Evolutionary conservation across 2,888 invertebrate genomes (phyloP).

Genomic region (Drosophila histrio): DNA sequence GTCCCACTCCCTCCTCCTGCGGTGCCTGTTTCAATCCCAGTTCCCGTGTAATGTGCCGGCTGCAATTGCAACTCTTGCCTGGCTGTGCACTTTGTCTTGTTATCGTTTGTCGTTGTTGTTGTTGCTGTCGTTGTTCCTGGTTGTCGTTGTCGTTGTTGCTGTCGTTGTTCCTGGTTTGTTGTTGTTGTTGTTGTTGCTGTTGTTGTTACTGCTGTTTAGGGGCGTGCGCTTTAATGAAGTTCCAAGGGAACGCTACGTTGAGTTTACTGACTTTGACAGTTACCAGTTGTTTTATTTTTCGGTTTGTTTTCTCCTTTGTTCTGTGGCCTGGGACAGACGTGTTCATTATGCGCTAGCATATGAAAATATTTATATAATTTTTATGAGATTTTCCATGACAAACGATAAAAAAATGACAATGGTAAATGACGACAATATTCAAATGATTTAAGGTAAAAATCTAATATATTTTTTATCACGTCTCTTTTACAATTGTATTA

Average conservation of each 20-base stretch:
- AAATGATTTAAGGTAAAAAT: neutral
- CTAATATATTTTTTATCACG: neutral
- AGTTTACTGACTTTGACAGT: slow-evolving; percentile 65
- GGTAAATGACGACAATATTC: neutral
- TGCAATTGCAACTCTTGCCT: slow-evolving; percentile 65
- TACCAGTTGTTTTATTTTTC: slow-evolving; percentile 46
- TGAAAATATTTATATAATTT: slow-evolving; percentile 49
- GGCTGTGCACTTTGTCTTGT: slow-evolving; percentile 45
- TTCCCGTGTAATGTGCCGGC: slow-evolving; percentile 44
- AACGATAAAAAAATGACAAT: neutral
- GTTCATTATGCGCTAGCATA: slow-evolving; percentile 4
- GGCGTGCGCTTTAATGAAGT: slow-evolving; percentile 63
- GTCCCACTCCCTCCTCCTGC: neutral
- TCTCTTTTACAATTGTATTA: too few species aligned
- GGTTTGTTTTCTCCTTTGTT: slow-evolving; percentile 38
- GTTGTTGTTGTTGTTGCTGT: slow-evolving; percentile 14
- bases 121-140: slow-evolving; percentile 14
- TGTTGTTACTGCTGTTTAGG: slow-evolving; percentile 27
- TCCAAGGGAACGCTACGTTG: slow-evolving; percentile 35
- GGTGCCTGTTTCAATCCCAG: slow-evolving; percentile 6
- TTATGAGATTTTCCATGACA: neutral
- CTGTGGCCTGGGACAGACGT: slow-evolving; percentile 25
- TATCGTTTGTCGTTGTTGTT: slow-evolving; percentile 9
- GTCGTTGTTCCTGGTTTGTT: slow-evolving; percentile 11
- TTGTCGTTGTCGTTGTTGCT: slow-evolving; percentile 12